A percentile compares a stretch with the other conserved stretches of the same genome.
phyloP scores from a whole-genome alignment of 2,888 invertebrate genomes.

The Drosophila greeni region DNA sequence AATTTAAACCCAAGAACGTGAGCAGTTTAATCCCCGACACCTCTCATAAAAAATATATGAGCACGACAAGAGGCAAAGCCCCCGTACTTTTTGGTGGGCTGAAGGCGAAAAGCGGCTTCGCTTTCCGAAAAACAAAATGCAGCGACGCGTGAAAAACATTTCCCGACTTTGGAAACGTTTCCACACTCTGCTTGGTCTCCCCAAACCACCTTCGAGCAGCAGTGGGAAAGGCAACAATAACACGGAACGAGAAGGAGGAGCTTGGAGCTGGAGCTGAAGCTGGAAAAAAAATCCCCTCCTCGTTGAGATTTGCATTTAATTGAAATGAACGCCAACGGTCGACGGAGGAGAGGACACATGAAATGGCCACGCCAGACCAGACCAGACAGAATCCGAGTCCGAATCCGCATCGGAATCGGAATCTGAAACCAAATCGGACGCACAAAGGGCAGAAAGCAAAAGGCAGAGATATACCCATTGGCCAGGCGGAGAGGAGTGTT shows the following conservation, averaged over 20 bases:
- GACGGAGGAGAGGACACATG: slow-evolving; percentile 31
- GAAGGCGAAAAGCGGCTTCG: slow-evolving; percentile 27
- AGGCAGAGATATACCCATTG: slow-evolving; percentile 54
- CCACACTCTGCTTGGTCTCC: slow-evolving; percentile 27
- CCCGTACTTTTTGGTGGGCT: slow-evolving; percentile 38
- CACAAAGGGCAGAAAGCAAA: slow-evolving; percentile 46
- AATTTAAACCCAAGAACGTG: slow-evolving; percentile 2
- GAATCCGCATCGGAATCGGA: slow-evolving; percentile 24
- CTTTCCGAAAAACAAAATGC: slow-evolving; percentile 67
- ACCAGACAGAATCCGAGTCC: slow-evolving; percentile 23
- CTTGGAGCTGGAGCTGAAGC: slow-evolving; percentile 7
- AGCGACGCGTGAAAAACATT: slow-evolving; percentile 71
- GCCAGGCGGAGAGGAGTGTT: slow-evolving; percentile 21
- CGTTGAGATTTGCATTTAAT: slow-evolving; percentile 70
- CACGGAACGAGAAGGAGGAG: slow-evolving; percentile 17
- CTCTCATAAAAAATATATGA: slow-evolving; percentile 26
- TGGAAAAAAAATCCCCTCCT: slow-evolving; percentile 45
- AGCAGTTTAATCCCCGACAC: slow-evolving; percentile 16
- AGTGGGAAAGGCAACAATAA: slow-evolving; percentile 45
- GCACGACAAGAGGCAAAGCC: slow-evolving; percentile 57
- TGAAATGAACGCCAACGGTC: slow-evolving; percentile 62
- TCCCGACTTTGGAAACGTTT: slow-evolving; percentile 58
- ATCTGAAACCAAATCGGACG: slow-evolving; percentile 39
- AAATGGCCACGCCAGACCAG: slow-evolving; percentile 40
- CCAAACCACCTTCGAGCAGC: neutral